Base-by-base conservation (phyloP, 2,113 vertebrate species). In the Hyla sarda region DNA sequence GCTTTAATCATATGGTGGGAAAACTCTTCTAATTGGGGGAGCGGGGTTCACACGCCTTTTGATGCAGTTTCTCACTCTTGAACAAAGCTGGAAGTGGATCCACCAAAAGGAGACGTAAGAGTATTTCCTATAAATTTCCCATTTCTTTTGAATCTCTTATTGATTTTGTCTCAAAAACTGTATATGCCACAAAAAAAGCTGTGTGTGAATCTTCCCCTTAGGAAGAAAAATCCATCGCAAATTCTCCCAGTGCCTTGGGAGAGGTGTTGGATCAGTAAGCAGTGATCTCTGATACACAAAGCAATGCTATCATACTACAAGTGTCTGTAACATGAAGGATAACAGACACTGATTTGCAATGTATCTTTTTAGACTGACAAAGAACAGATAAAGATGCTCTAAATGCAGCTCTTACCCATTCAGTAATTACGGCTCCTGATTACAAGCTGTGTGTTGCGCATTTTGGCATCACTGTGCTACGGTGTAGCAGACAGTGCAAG, bases 381-480 rank as follows among this genome's bases (percentile, higher is more conserved):
- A 85, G 41, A 28, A 81, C 50, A 74, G 56, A 8, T 62, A 84
- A 78, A 30, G 67, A 87, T 87, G 62, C 69, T 89, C 84, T 84
- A 87, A 85, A 88, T 89, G 83, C 37, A 90, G 65, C 62, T 90
- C 89, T 87, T 88, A 87, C 89, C 56, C 88, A 88, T 85, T 62
- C 0, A 76, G 76, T 69, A 88, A 89, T 67, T 86, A 83, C 83
- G 88, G 90, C 79, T 0, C 90, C 83, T 69, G 88, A 81, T 84
- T 50, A 45, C 83, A 89, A 56, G 25, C 47, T 25, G 11, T 2
- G 0, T 88, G 87, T 88, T 86, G 3, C 86, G 82, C 14, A 79
- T 4, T 77, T 91, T 84, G 89, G 72, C 67, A 32, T 88, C 14
- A 5, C 11, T 65, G 16, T 50, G 76, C 88, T 37, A 21, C 5